Conservation (phyloP, 2,797 vertebrate species). For the Sebastes goodei region DNA sequence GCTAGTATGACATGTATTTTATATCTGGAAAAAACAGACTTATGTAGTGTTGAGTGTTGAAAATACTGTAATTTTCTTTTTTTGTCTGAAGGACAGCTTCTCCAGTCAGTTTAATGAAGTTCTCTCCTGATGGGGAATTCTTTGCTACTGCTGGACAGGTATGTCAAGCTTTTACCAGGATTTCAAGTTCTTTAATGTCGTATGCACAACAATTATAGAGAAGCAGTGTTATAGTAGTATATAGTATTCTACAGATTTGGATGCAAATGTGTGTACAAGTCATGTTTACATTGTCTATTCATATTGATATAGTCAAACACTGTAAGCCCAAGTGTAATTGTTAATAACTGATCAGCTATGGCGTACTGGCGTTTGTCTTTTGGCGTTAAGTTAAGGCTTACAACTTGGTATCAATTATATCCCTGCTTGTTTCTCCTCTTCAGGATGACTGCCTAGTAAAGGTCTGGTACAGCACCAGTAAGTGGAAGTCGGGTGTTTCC, state of each 20-base stretch:
- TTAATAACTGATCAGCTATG: background rate
- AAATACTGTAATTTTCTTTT: background rate
- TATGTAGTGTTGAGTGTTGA: background rate
- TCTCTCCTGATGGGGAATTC: conserved; percentile 96
- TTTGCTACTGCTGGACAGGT: conserved; percentile 98
- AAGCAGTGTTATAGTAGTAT: background rate
- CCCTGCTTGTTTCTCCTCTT: background rate
- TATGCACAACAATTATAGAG: background rate
- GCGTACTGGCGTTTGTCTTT: background rate
- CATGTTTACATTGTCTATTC: background rate
- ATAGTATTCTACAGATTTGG: background rate
- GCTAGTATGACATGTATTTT: background rate
- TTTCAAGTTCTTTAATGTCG: background rate
- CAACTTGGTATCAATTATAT: background rate
- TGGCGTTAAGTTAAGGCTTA: background rate
- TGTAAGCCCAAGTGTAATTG: background rate
- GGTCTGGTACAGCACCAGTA: conserved; percentile 94
- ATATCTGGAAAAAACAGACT: background rate
- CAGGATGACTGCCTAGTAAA: conserved; percentile 98
- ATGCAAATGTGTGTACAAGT: background rate
- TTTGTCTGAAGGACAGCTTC: conserved; percentile 89
- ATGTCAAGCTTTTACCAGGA: conserved; percentile 20
- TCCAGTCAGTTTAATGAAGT: conserved; percentile 92
- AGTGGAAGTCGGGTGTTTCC: conserved; percentile 88
- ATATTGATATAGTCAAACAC: background rate